Base-by-base conservation (phyloP, 92 coral and sea anemone genomes). In the Metridium senile region DNA sequence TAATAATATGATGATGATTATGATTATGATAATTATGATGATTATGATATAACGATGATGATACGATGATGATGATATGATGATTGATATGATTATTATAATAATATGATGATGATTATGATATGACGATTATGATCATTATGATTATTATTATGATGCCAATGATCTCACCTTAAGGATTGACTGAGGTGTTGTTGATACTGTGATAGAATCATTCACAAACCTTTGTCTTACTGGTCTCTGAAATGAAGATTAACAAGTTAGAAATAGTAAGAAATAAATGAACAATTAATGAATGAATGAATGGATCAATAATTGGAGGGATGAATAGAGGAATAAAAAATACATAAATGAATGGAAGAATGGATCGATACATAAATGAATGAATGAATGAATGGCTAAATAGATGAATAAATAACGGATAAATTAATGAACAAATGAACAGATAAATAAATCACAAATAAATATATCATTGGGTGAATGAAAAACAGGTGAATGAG, bases 101-200 rank as follows among this genome's bases (percentile, higher is more conserved):
- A n/a, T n/a, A n/a, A n/a, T n/a, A n/a, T n/a, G n/a, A n/a, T n/a
- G n/a, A n/a, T n/a, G n/a, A n/a, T n/a, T n/a, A n/a, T n/a, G n/a
- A n/a, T n/a, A n/a, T n/a, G n/a, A n/a, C n/a, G n/a, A n/a, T n/a
- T n/a, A n/a, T n/a, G n/a, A n/a, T n/a, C n/a, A n/a, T n/a, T n/a
- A n/a, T n/a, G n/a, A n/a, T n/a, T n/a, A n/a, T n/a, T n/a, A n/a
- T n/a, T n/a, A n/a, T n/a, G n/a, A n/a, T n/a, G n/a, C n/a, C n/a
- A n/a, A n/a, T n/a, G n/a, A n/a, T 28, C 30, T 49, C 25, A 76
- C 98, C 93, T 92, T 92, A 30, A 94, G 81, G 54, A 95, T 95
- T 23, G 99, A 95, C 45, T 95, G 99, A 10, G 99, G 99, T 47
- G 99, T 89, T 22, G 96, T 76, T 29, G 76, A 72, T 10, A 70